These are phyloP conservation scores for Melopsittacus undulatus DNA, from an alignment of 2,797 vertebrate genomes.

Conservation along the genomic window DNA sequence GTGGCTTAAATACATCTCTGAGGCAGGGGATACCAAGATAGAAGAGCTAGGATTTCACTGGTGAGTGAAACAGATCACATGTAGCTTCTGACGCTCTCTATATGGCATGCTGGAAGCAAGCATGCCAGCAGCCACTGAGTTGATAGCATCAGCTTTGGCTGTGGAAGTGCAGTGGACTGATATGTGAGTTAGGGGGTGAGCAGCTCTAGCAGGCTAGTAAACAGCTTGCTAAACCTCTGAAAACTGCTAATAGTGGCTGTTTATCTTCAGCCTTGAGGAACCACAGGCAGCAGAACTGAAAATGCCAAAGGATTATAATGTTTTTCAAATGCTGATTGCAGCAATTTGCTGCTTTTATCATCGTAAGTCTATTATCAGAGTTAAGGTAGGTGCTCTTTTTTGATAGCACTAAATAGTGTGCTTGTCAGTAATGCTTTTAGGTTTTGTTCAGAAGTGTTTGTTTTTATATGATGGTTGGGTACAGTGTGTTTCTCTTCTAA, in stretches of 20 bases:
- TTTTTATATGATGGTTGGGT: not conserved
- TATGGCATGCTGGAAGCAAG: slow-evolving; percentile 77
- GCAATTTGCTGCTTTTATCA: slow-evolving; percentile 96
- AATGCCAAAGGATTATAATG: slow-evolving; percentile 90
- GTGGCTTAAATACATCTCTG: slow-evolving; percentile 14
- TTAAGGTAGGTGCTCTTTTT: slow-evolving; percentile 87
- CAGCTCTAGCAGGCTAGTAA: slow-evolving; percentile 11
- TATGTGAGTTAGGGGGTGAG: slow-evolving; percentile 26
- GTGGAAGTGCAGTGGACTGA: slow-evolving; percentile 68
- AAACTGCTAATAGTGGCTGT: not conserved
- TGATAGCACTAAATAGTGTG: not conserved
- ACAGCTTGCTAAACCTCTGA: not conserved
- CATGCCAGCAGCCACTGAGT: slow-evolving; percentile 58
- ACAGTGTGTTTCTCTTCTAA: not conserved
- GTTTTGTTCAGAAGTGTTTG: not conserved
- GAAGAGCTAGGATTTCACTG: slow-evolving; percentile 81
- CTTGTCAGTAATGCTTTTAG: not conserved
- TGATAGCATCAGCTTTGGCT: slow-evolving; percentile 71
- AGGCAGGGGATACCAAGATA: slow-evolving; percentile 50
- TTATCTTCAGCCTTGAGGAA: slow-evolving; percentile 18
- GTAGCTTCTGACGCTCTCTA: slow-evolving; percentile 77
- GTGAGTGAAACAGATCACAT: slow-evolving; percentile 82
- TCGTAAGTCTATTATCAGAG: slow-evolving; percentile 86
- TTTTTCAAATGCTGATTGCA: slow-evolving; percentile 85
- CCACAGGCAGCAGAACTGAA: slow-evolving; percentile 26